Conservation (phyloP, 2,888 invertebrate species). For the Acanthococcus lagerstroemiae region DNA sequence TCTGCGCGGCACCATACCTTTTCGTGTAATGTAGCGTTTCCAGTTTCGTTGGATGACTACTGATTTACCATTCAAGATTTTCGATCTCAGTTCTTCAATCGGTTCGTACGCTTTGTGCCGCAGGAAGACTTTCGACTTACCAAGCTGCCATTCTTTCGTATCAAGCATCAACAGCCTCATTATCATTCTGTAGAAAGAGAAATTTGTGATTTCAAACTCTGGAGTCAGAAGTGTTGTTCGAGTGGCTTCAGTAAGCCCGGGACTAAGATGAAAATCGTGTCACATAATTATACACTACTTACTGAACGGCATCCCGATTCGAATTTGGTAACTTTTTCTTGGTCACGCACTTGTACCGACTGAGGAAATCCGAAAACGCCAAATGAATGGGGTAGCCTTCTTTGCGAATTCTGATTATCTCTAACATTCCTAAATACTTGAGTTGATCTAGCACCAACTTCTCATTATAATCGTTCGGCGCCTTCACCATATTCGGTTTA, state of each 20-base stretch:
- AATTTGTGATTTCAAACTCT: not conserved
- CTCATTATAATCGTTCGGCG: conserved; percentile 66
- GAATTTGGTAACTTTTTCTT: conserved; percentile 45
- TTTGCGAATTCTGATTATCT: conserved; percentile 79
- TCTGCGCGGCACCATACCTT: no score
- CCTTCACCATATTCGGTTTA: conserved; percentile 79
- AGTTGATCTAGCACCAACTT: conserved; percentile 75
- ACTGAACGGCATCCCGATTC: conserved; percentile 42
- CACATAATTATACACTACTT: conserved; percentile 33
- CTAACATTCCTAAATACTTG: conserved; percentile 83
- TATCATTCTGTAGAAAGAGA: conserved; percentile 42
- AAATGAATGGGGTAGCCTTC: conserved; percentile 85
- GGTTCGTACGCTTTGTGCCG: conserved; percentile 71
- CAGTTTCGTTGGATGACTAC: conserved; percentile 64
- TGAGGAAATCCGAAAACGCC: conserved; percentile 62
- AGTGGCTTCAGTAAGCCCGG: not conserved
- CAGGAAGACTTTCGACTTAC: conserved; percentile 75
- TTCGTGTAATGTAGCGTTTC: conserved; percentile 54
- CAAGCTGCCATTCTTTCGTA: conserved; percentile 76
- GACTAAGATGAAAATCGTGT: not conserved
- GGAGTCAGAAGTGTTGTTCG: not conserved
- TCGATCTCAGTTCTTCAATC: conserved; percentile 66
- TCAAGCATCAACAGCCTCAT: conserved; percentile 58
- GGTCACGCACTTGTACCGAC: conserved; percentile 63
- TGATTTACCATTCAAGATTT: conserved; percentile 58